phyloP scores from a whole-genome alignment of 2,113 vertebrate genomes.

The Sphyrna mokarran region DNA sequence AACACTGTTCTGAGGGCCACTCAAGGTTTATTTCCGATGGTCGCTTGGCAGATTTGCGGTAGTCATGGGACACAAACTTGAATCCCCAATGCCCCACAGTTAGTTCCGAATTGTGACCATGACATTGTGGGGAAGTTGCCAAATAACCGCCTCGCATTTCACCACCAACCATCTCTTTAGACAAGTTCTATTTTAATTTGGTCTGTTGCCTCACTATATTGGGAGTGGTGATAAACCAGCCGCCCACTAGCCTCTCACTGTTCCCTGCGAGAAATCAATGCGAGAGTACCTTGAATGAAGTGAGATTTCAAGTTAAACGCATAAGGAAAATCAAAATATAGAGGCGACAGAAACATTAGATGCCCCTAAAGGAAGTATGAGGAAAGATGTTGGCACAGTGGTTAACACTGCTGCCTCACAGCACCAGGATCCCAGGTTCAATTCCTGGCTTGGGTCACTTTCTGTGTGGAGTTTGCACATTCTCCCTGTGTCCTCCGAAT shows the following conservation, averaged over 20 bases:
- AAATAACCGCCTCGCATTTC: neutral
- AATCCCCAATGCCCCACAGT: neutral
- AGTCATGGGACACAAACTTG: neutral
- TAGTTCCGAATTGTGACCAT: neutral
- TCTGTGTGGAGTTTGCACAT: too few relatives aligned
- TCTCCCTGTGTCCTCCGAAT: too few relatives aligned
- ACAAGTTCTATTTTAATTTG: neutral
- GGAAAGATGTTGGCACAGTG: neutral
- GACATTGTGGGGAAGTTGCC: neutral
- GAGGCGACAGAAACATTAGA: neutral
- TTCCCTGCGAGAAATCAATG: too few relatives aligned
- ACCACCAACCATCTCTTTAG: neutral
- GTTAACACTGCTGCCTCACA: too few relatives aligned
- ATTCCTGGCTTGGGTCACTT: too few relatives aligned
- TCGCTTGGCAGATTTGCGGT: neutral
- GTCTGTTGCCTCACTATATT: neutral
- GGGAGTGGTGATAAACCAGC: neutral
- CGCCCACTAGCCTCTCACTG: neutral
- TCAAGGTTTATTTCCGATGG: neutral
- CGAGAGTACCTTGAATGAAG: too few relatives aligned
- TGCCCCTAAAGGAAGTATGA: neutral
- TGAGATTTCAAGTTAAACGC: too few relatives aligned
- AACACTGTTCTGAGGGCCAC: neutral
- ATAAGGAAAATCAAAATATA: too few relatives aligned
- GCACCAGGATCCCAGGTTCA: too few relatives aligned